phyloP scores from a whole-genome alignment of 2,888 invertebrate species.

The Aethes cnicana region DNA sequence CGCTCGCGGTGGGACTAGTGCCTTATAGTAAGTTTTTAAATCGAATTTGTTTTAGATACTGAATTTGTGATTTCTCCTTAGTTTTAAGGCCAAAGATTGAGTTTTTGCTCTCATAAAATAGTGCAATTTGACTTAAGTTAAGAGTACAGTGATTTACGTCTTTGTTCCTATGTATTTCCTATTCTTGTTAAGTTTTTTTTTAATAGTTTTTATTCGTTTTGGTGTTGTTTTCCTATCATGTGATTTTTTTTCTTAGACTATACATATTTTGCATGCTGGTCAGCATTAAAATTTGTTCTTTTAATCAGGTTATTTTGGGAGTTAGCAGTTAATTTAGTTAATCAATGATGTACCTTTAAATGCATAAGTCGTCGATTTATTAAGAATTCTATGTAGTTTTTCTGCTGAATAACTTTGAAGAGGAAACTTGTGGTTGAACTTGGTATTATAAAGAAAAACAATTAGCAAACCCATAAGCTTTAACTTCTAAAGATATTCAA shows the following conservation, averaged over 20 bases:
- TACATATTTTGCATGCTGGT: constrained; percentile 63
- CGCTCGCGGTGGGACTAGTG: too few species aligned
- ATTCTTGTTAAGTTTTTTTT: constrained; percentile 39
- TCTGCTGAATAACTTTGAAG: constrained; percentile 45
- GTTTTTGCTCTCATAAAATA: constrained; percentile 55
- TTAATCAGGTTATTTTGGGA: constrained; percentile 29
- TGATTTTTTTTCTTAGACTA: constrained; percentile 39
- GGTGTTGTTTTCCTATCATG: constrained; percentile 50
- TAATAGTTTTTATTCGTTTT: constrained; percentile 44
- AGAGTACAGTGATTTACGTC: constrained; percentile 46
- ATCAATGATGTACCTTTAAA: too few species aligned
- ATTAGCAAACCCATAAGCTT: constrained; percentile 9
- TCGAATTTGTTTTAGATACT: constrained; percentile 61
- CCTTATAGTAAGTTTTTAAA: constrained; percentile 49
- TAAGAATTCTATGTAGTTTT: background rate
- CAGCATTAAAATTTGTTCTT: constrained; percentile 44
- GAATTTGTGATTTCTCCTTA: constrained; percentile 64
- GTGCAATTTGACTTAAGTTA: constrained; percentile 69
- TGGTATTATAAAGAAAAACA: background rate
- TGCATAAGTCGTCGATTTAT: too few species aligned
- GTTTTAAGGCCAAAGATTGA: constrained; percentile 74
- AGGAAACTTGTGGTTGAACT: constrained; percentile 40
- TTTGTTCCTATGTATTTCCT: constrained; percentile 46
- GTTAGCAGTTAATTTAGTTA: too few species aligned
- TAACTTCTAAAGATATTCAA: constrained; percentile 14